phyloP scores from a whole-genome alignment of 2,113 vertebrate species.

The Burhinus bistriatus region DNA sequence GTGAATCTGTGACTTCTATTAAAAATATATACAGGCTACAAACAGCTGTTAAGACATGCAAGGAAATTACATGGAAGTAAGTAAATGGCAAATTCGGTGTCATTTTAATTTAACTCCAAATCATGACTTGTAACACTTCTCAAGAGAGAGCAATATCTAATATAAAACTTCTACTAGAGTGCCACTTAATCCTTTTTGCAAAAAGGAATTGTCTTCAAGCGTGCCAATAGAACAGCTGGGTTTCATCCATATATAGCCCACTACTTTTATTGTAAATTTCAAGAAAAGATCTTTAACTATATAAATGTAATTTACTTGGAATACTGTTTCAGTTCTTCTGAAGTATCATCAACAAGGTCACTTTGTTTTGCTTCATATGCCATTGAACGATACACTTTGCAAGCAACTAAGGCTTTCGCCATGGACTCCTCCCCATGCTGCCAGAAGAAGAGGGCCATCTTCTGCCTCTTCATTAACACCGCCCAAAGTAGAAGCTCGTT shows the following conservation, averaged over 20 bases:
- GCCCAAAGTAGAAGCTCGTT: slow-evolving; percentile 98
- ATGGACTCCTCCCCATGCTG: slow-evolving; percentile 98
- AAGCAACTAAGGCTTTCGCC: slow-evolving; percentile 97
- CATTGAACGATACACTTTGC: slow-evolving; percentile 95
- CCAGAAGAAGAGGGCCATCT: slow-evolving; percentile 98
- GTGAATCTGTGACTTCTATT: neutral
- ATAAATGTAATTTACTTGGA: slow-evolving; percentile 81
- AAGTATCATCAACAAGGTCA: slow-evolving; percentile 95
- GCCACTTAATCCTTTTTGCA: neutral
- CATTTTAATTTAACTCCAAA: neutral
- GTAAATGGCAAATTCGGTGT: neutral
- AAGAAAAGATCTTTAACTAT: neutral
- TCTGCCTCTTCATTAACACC: slow-evolving; percentile 96
- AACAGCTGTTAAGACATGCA: neutral
- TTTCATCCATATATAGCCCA: neutral
- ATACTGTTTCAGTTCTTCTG: slow-evolving; percentile 94
- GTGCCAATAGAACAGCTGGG: neutral
- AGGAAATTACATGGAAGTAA: neutral
- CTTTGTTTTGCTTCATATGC: slow-evolving; percentile 97
- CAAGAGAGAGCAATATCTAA: neutral
- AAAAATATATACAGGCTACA: neutral
- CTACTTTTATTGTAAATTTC: neutral
- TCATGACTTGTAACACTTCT: neutral
- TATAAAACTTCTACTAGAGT: neutral
- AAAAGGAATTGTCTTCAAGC: neutral